Evolutionary conservation across 2,113 vertebrate genomes (phyloP).

Genomic region (Macrotus californicus): DNA sequence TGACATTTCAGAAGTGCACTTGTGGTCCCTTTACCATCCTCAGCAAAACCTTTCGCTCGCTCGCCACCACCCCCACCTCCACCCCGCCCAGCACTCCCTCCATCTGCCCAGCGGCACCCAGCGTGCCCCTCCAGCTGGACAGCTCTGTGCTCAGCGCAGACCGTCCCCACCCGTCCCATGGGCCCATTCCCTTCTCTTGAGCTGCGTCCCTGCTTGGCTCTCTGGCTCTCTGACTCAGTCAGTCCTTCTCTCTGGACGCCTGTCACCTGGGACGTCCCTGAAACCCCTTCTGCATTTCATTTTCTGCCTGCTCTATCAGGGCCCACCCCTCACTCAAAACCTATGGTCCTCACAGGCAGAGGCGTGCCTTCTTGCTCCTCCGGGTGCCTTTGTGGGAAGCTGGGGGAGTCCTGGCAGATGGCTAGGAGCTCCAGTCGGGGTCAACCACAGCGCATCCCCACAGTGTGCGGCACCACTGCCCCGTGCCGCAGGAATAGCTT

Average conservation of each 20-base stretch:
- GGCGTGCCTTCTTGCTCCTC: neutral
- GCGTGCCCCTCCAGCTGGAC: accelerated
- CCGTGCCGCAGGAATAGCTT: too few species aligned
- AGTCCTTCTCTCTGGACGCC: neutral
- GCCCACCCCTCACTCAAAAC: neutral
- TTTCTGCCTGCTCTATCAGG: neutral
- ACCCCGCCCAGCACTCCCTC: neutral
- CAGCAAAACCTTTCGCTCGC: neutral
- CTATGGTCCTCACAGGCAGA: neutral
- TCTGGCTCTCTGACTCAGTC: neutral
- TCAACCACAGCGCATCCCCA: neutral
- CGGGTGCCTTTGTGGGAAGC: neutral
- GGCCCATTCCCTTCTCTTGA: neutral
- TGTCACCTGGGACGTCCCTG: neutral
- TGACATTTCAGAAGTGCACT: neutral
- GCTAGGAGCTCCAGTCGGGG: neutral
- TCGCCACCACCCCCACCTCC: neutral
- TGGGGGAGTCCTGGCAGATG: neutral
- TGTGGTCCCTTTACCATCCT: neutral
- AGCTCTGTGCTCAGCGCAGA: neutral
- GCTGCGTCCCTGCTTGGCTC: neutral
- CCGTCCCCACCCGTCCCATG: neutral
- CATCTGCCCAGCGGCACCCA: neutral
- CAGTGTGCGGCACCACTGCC: neutral
- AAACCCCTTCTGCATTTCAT: neutral